Base-by-base conservation (phyloP, 2,113 vertebrate genomes). In the Euleptes europaea region DNA sequence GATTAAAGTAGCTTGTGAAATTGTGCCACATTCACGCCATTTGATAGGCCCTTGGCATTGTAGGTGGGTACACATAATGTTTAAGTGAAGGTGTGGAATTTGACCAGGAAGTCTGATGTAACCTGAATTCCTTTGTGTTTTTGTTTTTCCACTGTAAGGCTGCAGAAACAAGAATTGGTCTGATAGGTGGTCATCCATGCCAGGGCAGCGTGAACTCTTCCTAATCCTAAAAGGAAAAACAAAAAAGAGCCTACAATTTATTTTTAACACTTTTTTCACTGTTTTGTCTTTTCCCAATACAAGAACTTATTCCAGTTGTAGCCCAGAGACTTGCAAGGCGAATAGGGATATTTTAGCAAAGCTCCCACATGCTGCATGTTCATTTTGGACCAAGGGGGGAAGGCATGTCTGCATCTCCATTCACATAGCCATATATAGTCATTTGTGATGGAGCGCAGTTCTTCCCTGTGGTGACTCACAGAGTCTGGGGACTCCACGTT, bases 341-440 rank as follows among this genome's bases (percentile, higher is more conserved):
- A 47, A 86, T 72, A 73, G 70, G 73, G 89, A 80, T 86, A 73
- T 47, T 75, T 85, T 83, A 87, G 93, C 86, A n/a, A 79, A 28
- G 84, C 86, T 88, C 92, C 95, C 88, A 2, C 49, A 33, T 85
- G 3, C 91, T 78, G 88, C 89, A 80, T 42, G 57, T 78, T 89
- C 80, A 92, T 92, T 84, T 92, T 82, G 47, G 91, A 82, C 81
- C 90, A 9, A 92, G 15, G 84, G 90, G 85, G 87, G 88, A 82
- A 80, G 87, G 66, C 86, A 87, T 83, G 88, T 42, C 19, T 57
- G 47, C 47, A 19, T 67, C 92, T 92, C 88, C 92, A 91, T 91
- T 69, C 70, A 9, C 87, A 94, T 95, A 92, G 67, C 95, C 95
- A 93, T 95, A 95, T 96, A 95, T 94, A 95, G 96, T 80, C 95